These are phyloP conservation scores for Melanerpes aurifrons DNA, from an alignment of 2,113 vertebrate species.

Conservation along the genomic window DNA sequence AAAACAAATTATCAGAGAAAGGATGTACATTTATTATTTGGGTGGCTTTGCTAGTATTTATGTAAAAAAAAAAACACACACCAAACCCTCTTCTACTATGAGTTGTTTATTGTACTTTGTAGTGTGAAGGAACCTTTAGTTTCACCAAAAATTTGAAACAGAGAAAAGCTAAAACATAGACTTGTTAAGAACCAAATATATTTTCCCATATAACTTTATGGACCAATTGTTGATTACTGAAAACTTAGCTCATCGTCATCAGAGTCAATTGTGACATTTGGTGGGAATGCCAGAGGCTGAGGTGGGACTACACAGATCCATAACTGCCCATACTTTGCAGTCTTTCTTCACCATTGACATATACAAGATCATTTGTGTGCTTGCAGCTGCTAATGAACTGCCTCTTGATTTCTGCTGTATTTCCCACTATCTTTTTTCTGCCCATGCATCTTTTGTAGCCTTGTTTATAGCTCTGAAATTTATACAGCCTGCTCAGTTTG, in stretches of 20 bases:
- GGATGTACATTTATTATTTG: neutral
- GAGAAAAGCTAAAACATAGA: neutral
- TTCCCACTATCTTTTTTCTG: neutral
- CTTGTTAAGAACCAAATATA: neutral
- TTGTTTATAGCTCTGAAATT: neutral
- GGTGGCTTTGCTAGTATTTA: neutral
- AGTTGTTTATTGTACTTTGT: neutral
- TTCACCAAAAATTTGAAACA: neutral
- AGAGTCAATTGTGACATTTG: neutral
- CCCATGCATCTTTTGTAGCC: neutral
- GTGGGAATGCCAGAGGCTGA: neutral
- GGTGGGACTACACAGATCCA: neutral
- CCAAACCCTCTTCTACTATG: neutral
- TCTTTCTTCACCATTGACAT: neutral
- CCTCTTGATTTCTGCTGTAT: neutral
- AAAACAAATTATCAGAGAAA: neutral
- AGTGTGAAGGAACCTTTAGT: neutral
- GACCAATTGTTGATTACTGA: neutral
- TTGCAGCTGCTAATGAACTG: neutral
- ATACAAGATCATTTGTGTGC: neutral
- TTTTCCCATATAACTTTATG: neutral
- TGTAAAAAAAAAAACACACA: neutral
- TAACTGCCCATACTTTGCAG: neutral
- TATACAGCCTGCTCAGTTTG: neutral
- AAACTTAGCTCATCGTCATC: rapidly evolving